Base-by-base conservation (phyloP, 1,140 invertebrate genomes). In the Drosophila littoralis region DNA sequence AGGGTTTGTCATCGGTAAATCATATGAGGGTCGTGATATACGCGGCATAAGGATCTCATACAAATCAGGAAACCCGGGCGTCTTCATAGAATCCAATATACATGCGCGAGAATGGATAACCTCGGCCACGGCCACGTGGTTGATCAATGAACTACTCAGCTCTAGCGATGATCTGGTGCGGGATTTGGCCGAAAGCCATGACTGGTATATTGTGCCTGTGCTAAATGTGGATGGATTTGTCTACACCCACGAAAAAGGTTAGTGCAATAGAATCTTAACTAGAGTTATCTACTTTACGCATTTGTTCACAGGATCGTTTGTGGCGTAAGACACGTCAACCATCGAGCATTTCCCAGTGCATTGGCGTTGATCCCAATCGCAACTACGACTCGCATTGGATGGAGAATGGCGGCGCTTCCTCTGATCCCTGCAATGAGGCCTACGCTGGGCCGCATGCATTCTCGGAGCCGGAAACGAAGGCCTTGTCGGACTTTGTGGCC, bases 201-300 rank as follows among this genome's bases (percentile, higher is more conserved):
- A 96, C 70, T 96, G 95, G 95, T 95, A 95, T 78, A 93, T 97
- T 57, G 91, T 96, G 58, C 96, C 96, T 0, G 93, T 96, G 1
- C 79, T 94, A 0, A 97, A 97, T 92, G 95, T 96, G n/a, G 96
- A 97, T 91, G 96, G 96, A 7, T 96, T 95, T 81, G 93, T 93
- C 22, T 96, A 94, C 68, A 94, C 93, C 2, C 93, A 94, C 52
- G 91, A 85, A 66, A 77, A 77, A 48, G 83, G 83, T 86, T 22
- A 10, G 13, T 92, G 42, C 8, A 52, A 15, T 12, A 3, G 10
- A 17, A 8, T 13, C 0, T 8, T 32, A 1, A 12, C 46, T 15
- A 12, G 1, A 13, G 60, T 1, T 1, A 5, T 7, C 9, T 45
- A 42, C 8, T 13, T 32, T 17, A 9, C 8, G n/a, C 5, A 10